Percentiles rank a stretch among this genome's conserved stretches.
These are phyloP conservation scores for Zosterops hypoxanthus DNA, from an alignment of 2,113 vertebrate genomes.

Conservation along the genomic window DNA sequence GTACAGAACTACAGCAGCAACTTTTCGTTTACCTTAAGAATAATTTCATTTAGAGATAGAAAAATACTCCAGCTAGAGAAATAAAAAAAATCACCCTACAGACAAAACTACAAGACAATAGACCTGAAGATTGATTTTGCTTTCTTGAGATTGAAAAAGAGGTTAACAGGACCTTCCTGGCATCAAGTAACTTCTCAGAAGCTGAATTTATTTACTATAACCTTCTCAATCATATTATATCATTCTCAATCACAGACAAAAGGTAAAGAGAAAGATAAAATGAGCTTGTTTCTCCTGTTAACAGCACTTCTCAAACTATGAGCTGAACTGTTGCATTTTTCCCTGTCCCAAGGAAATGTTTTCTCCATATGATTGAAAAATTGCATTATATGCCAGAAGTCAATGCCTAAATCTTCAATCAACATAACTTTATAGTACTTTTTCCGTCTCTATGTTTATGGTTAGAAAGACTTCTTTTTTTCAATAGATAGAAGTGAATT, in stretches of 20 bases:
- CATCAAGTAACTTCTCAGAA: not conserved
- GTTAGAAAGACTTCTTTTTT: not conserved
- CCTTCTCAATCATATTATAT: not conserved
- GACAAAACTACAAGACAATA: not conserved
- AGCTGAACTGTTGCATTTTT: not conserved
- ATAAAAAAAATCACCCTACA: not conserved
- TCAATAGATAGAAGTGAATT: not conserved
- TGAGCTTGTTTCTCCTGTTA: not conserved
- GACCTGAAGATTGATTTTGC: not conserved
- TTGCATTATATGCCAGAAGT: not conserved
- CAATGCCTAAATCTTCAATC: not conserved
- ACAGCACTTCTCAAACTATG: not conserved
- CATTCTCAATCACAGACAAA: not conserved
- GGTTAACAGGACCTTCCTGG: not conserved
- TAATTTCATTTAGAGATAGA: not conserved
- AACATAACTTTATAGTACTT: not conserved
- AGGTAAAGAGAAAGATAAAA: not conserved
- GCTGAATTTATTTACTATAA: not conserved
- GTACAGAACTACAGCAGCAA: not conserved
- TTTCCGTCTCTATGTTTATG: not conserved
- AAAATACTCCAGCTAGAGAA: not conserved
- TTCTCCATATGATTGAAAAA: not conserved
- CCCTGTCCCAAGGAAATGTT: not conserved
- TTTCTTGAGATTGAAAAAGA: not conserved
- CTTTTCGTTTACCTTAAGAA: not conserved